Base-by-base conservation (phyloP, 2,113 vertebrate species). In the Channa maculata region DNA sequence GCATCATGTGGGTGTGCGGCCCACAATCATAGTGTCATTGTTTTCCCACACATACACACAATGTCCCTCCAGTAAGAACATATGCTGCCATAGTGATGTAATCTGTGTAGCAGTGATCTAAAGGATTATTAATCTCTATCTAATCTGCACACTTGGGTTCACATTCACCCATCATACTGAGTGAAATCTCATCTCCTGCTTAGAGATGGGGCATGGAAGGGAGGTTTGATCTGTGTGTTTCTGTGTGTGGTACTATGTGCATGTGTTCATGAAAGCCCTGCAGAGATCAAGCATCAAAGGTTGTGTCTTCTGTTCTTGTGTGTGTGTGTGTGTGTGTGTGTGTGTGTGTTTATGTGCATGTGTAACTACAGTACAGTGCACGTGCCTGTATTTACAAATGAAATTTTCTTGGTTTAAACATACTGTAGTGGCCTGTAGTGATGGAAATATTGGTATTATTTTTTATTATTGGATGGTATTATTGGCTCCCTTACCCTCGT, bases 111-210 rank as follows among this genome's bases (percentile, higher is more conserved):
- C 68, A 53, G 50, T 34, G 78, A 80, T 80, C 80, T 86, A 77
- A 82, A 79, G 65, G 86, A 87, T 88, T 82, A 55, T 87, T 78
- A 85, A 87, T 86, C 77, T 80, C 75, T 12, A 39, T 85, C 75
- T 90, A 90, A 90, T 93, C 91, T 92, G 82, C 51, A 54, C 50
- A 54, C 72, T 58, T 58, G 55, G 68, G 79, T 77, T 82, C 76
- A 68, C 45, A 77, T 84, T 74, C 78, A 50, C 45, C 48, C 64
- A 77, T 69, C 73, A 61, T 50, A 45, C 67, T 65, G 80, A 51
- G 59, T 68, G 76, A 80, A 71, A 88, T 80, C 74, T 82, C 55
- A 84, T 82, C 61, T 78, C 10, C 72, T 86, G 80, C 84, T 89
- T 81, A 81, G 71, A 83, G 46, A 67, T 33, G 43, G 46, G 41